Percentiles rank a stretch among this genome's conserved stretches.
phyloP scores from a whole-genome alignment of 2,113 vertebrate genomes.

The Mellivora capensis region DNA sequence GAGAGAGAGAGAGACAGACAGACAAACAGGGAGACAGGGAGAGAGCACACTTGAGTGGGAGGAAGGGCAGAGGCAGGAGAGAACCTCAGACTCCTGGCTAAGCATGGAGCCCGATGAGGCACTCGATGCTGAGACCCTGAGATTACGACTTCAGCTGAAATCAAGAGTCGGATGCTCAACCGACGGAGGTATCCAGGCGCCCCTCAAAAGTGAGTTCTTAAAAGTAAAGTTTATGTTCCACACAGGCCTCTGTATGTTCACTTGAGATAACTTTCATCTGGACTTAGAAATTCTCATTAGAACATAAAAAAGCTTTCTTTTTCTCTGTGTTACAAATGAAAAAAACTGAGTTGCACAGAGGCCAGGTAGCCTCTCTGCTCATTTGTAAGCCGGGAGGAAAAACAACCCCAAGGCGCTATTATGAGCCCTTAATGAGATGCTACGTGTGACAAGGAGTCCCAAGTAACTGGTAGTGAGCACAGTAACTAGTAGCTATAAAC shows the following conservation, averaged over 20 bases:
- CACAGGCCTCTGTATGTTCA: not conserved
- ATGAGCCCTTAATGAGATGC: not conserved
- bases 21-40: not conserved
- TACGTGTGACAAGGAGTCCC: not conserved
- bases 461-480: not conserved
- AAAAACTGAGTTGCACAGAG: not conserved
- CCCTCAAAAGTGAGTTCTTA: not conserved
- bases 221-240: slow-evolving; percentile 26
- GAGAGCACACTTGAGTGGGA: not conserved
- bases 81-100: not conserved
- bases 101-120: not conserved
- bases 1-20: no score
- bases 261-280: not conserved
- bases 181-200: no score
- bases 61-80: not conserved
- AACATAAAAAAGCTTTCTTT: not conserved
- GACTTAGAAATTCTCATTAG: slow-evolving; percentile 35
- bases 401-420: not conserved
- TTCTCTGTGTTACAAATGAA: slow-evolving; percentile 21
- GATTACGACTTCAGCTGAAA: not conserved
- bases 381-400: not conserved
- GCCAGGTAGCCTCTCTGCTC: not conserved
- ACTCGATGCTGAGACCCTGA: not conserved
- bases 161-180: no score
- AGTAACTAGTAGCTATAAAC: slow-evolving; percentile 28